A percentile compares a stretch with the other conserved stretches of the same genome.
Conservation (phyloP, 2,888 invertebrate genomes). For the Thecocarcelia acutangulata region DNA sequence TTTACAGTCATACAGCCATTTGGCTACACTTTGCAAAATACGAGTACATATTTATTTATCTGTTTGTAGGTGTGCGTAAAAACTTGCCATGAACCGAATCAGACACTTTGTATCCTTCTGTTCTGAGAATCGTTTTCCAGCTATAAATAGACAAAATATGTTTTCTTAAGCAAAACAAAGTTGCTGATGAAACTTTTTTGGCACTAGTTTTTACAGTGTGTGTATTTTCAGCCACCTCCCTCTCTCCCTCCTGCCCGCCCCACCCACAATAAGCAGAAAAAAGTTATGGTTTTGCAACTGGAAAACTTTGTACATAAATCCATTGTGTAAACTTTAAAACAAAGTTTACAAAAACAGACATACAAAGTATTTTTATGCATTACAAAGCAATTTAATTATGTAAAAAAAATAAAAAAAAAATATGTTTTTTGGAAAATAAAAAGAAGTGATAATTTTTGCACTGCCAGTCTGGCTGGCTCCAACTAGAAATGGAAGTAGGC, state of each 20-base stretch:
- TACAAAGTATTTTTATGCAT: background rate
- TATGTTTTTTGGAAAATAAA: background rate
- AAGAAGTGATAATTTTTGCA: slow-evolving; percentile 14
- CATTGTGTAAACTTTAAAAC: slow-evolving; percentile 7
- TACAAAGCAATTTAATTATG: slow-evolving; percentile 12
- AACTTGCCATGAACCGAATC: background rate
- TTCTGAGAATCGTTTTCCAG: no score
- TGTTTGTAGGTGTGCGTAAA: background rate
- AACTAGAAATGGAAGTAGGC: slow-evolving; percentile 41
- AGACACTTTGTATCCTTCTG: no score
- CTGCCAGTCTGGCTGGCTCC: slow-evolving; percentile 51
- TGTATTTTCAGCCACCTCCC: no score
- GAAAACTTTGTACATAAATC: slow-evolving; percentile 40
- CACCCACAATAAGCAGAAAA: background rate
- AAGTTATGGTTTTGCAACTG: slow-evolving; percentile 2
- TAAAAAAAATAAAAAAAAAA: background rate
- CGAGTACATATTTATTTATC: background rate
- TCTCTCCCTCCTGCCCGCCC: no score
- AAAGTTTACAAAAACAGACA: background rate
- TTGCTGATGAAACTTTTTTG: no score
- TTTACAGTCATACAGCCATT: slow-evolving; percentile 52
- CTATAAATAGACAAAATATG: no score
- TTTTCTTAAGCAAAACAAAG: no score
- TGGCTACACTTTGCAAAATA: slow-evolving; percentile 50
- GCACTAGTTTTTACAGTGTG: background rate